phyloP scores from a whole-genome alignment of 2,797 vertebrate genomes.

The Artibeus jamaicensis region DNA sequence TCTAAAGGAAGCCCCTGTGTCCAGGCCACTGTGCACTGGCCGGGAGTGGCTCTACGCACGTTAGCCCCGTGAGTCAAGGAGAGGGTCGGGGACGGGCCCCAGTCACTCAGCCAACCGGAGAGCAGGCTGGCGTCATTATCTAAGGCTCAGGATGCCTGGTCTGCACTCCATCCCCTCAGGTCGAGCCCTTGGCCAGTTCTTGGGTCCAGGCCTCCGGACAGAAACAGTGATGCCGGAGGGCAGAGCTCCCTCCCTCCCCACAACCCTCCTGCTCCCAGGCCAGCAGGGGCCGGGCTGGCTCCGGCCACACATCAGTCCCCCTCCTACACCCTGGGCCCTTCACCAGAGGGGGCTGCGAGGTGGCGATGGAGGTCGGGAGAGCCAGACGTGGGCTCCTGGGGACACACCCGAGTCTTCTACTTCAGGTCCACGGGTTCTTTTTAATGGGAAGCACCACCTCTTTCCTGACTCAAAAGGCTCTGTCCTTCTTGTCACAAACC shows the following conservation, averaged over 20 bases:
- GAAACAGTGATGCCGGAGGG: not conserved
- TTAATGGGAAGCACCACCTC: not conserved
- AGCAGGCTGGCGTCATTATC: not conserved
- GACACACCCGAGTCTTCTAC: not conserved
- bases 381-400: not conserved
- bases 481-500: constrained; percentile 14
- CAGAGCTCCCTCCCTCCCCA: not conserved
- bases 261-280: not conserved
- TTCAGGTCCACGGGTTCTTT: not conserved
- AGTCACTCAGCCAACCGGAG: not conserved
- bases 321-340: not conserved
- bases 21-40: not conserved
- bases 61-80: not conserved
- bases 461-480: not conserved
- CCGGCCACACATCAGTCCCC: not conserved
- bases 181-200: not conserved
- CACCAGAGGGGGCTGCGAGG: not conserved
- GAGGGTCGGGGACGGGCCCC: not conserved
- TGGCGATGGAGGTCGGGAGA: not conserved
- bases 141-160: not conserved
- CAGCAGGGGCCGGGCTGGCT: not conserved
- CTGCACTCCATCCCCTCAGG: not conserved
- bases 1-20: not conserved
- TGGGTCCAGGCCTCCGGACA: not conserved
- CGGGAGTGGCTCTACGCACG: not conserved